Evolutionary conservation across 1,140 invertebrate species (phyloP), one percentile per base, ranked within the genome.

Genomic region (Adoxophyes honmai): DNA sequence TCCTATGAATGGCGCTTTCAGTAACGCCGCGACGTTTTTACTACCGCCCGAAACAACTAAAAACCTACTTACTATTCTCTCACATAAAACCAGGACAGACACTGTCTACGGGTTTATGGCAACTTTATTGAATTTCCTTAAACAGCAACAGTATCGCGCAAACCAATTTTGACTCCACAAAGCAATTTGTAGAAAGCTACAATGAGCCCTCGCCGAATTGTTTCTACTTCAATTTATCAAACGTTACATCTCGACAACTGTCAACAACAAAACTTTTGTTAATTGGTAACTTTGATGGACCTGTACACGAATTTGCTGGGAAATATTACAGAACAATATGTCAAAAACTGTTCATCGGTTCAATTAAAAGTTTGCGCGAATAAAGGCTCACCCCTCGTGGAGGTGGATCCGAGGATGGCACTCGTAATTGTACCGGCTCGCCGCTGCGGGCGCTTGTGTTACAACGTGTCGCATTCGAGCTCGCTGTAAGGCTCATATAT

Each of bases 341-440:
- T 39, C 39, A 56, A 64, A 64, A 64, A 59, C 60, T 57, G 55
- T 61, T 58, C 58, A 65, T 52, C 60, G 56, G 48, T 59, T 63
- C 63, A 69, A 69, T 69, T 66, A 69, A 61, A 69, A 65, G 48
- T 66, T 69, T 51, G 35, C 36, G 4, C 3, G 9, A 13, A 48
- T 28, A 48, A 48, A 48, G n/a, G 10, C 6, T 48, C 0, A 18
- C 9, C 16, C 11, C 21, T 28, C 21, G 21, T 6, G 21, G 21
- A 28, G 21, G 42, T 21, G 16, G 42, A 18, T 11, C 21, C n/a
- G 16, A 39, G 21, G n/a, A 28, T 28, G 21, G 21, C 42, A 28
- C 11, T 48, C 10, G 16, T 33, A 28, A 28, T 28, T 28, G 6
- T 28, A 28, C 21, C 15, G 18, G 18, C 16, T 33, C 14, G n/a